phyloP scores from a whole-genome alignment of 2,113 vertebrate genomes.

The Planiliza haematocheilus region DNA sequence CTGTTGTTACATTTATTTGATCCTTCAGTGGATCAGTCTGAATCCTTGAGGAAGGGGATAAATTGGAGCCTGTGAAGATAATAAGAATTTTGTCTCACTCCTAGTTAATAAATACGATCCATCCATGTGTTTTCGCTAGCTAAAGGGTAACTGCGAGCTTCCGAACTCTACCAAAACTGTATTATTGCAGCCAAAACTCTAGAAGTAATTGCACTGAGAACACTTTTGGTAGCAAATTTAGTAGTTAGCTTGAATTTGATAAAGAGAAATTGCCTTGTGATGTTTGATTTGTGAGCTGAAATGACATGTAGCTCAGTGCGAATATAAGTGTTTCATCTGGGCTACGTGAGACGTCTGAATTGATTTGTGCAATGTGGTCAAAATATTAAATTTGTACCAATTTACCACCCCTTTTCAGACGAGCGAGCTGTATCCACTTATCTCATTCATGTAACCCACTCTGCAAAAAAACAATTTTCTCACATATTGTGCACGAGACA shows the following conservation, averaged over 20 bases:
- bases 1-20: neutral
- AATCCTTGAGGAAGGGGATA: neutral
- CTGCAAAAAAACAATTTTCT: slow-evolving; percentile 10
- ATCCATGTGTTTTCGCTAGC: neutral
- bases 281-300: too few species aligned
- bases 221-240: too few species aligned
- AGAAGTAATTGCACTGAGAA: too few species aligned
- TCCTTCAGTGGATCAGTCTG: neutral
- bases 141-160: too few species aligned
- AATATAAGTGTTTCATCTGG: neutral
- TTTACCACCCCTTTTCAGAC: slow-evolving; percentile 10
- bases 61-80: neutral
- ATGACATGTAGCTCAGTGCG: neutral
- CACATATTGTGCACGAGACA: slow-evolving; percentile 3
- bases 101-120: neutral
- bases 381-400: slow-evolving; percentile 14
- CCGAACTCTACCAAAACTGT: too few species aligned
- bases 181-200: too few species aligned
- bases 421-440: slow-evolving; percentile 24
- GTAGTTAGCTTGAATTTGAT: too few species aligned
- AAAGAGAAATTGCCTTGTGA: too few species aligned
- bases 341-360: neutral
- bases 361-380: neutral
- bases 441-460: slow-evolving; percentile 20
- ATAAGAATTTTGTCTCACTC: neutral